Base-by-base conservation (phyloP, 2,113 vertebrate species). In the Vicugna pacos region DNA sequence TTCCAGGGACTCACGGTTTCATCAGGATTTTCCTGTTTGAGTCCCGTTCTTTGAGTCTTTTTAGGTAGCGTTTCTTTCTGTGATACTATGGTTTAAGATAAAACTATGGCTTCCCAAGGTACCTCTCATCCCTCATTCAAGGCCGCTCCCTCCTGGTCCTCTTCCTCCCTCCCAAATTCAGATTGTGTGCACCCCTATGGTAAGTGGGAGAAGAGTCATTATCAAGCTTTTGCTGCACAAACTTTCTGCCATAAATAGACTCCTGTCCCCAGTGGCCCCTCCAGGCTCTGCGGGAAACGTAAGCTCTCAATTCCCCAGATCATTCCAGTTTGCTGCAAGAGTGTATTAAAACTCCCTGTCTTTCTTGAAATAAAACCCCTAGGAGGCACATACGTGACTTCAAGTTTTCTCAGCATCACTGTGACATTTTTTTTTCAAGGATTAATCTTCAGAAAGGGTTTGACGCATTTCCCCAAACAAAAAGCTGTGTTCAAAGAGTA, bases 361-460 rank as follows among this genome's bases (percentile, higher is more conserved):
- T 82, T 92, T 60, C 89, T 91, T 95, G 93, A 93, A 58, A 79
- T 92, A 92, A 80, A 75, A 77, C 62, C 90, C 58, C 12, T 64
- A 48, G 62, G 46, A 93, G 56, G 10, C 20, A 60, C 14, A 30
- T 16, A 30, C 2, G 54, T 77, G 26, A 70, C 54, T 91, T 84
- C 38, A 80, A 22, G 17, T 80, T 79, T 95, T 76, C 28, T 56
- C 75, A 67, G 69, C 14, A 42, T 69, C 46, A 13, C 48, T 20
- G 26, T 75, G n/a, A 62, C 12, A 42, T 42, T 91, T 65, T 87
- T 94, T 67, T 28, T 48, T 46, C 62, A 94, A 94, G 3, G 1
- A n/a, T 76, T 62, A 81, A 69, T 90, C 89, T 94, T 90, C 75
- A 64, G 54, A 54, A 93, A 64, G 20, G 0, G 5, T 83, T 60